These are phyloP conservation scores for Castor canadensis DNA, from an alignment of 2,113 vertebrate genomes.

Conservation along the genomic window DNA sequence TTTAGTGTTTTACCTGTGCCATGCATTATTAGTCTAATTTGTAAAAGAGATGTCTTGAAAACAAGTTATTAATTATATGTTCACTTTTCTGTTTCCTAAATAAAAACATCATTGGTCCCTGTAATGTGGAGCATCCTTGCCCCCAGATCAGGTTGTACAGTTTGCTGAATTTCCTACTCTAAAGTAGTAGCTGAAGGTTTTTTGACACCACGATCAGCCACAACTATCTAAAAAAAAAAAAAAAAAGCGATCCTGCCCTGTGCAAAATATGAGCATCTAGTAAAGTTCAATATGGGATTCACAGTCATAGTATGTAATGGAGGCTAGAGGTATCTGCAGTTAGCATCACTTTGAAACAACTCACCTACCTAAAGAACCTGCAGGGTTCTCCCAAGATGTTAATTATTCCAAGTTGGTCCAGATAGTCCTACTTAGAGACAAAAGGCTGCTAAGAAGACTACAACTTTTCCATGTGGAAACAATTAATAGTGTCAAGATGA, in stretches of 20 bases:
- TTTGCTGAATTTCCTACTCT: not conserved
- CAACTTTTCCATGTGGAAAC: not conserved
- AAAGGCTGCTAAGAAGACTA: not conserved
- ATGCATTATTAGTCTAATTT: not conserved
- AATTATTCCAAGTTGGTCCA: rapidly evolving
- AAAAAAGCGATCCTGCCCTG: not conserved
- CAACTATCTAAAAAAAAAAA: not conserved
- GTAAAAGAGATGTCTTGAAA: not conserved
- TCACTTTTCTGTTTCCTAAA: not conserved
- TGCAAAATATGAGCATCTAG: not conserved
- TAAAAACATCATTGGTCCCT: not conserved
- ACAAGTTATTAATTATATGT: not conserved
- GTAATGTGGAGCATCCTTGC: not conserved
- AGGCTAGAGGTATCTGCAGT: not conserved
- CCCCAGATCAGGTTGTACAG: not conserved
- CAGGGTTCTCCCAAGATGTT: not conserved
- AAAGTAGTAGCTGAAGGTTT: not conserved
- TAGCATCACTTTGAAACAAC: too few relatives aligned
- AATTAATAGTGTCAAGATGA: not conserved
- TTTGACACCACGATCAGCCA: not conserved
- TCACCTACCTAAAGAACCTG: not conserved
- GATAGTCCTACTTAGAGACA: not conserved
- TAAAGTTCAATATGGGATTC: not conserved
- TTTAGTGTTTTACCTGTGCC: not conserved
- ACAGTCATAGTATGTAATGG: not conserved